phyloP scores from a whole-genome alignment of 2,113 vertebrate genomes.

The Oplegnathus fasciatus region DNA sequence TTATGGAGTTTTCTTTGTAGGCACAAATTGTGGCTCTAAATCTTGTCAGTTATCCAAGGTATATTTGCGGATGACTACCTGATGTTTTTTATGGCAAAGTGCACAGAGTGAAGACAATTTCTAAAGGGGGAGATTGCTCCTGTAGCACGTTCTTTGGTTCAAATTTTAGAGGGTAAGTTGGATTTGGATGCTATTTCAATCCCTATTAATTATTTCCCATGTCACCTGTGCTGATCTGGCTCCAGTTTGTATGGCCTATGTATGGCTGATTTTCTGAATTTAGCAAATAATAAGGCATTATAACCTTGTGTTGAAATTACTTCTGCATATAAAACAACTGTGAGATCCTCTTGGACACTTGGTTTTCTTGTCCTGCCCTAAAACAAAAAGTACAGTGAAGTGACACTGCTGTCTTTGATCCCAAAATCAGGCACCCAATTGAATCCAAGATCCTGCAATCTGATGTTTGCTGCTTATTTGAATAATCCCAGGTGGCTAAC shows the following conservation, averaged over 20 bases:
- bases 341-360: no score
- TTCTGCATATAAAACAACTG: neutral
- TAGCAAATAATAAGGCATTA: neutral
- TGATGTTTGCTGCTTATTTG: neutral
- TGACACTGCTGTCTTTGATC: no score
- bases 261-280: neutral
- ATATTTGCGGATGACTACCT: neutral
- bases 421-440: no score
- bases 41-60: slow-evolving; percentile 1
- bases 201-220: no score
- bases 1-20: slow-evolving; percentile 4
- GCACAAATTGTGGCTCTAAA: neutral
- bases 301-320: neutral
- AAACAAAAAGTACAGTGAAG: no score
- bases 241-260: neutral
- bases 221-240: neutral
- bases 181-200: neutral
- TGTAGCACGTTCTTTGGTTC: neutral
- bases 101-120: neutral
- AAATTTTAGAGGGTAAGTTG: neutral
- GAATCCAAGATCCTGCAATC: neutral
- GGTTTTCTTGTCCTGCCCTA: no score
- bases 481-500: neutral
- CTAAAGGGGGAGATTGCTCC: neutral
- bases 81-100: neutral